A percentile compares a stretch with the other conserved stretches of the same genome.
Conservation (phyloP, 2,797 vertebrate genomes). For the Crocidura indochinensis region DNA sequence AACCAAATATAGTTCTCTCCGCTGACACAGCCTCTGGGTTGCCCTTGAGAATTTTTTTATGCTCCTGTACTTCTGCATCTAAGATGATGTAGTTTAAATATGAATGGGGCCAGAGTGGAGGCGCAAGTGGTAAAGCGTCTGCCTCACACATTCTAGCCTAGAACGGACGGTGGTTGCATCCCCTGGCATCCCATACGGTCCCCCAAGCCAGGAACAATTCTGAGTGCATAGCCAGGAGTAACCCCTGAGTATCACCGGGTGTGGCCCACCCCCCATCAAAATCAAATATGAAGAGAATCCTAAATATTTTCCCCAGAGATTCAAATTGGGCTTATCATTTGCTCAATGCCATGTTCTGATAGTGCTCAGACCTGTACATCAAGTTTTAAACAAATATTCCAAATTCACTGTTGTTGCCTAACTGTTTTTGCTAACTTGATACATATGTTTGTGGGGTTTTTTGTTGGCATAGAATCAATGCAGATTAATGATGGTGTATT, state of each 20-base stretch:
- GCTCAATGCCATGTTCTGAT: neutral
- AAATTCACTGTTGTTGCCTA: neutral
- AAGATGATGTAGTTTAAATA: neutral
- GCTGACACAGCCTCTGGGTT: neutral
- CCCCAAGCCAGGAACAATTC: too few species aligned
- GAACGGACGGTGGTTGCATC: too few species aligned
- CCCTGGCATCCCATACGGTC: too few species aligned
- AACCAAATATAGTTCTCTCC: neutral
- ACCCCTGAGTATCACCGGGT: too few species aligned
- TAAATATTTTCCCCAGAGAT: neutral
- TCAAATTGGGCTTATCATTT: neutral
- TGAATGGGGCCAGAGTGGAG: too few species aligned
- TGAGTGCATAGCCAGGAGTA: too few species aligned
- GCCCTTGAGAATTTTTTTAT: neutral
- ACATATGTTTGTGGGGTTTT: neutral
- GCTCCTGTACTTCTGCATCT: neutral
- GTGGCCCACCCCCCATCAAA: too few species aligned
- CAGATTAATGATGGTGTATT: neutral
- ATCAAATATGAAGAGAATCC: neutral
- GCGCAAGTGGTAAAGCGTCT: too few species aligned
- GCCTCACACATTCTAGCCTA: too few species aligned
- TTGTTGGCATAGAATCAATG: neutral
- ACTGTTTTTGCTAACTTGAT: too few species aligned
- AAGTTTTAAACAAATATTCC: conserved; percentile 26
- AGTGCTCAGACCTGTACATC: neutral